Percentiles rank a stretch among this genome's conserved stretches.
Evolutionary conservation across 2,113 vertebrate species (phyloP).

Genomic region (Asarcornis scutulata): DNA sequence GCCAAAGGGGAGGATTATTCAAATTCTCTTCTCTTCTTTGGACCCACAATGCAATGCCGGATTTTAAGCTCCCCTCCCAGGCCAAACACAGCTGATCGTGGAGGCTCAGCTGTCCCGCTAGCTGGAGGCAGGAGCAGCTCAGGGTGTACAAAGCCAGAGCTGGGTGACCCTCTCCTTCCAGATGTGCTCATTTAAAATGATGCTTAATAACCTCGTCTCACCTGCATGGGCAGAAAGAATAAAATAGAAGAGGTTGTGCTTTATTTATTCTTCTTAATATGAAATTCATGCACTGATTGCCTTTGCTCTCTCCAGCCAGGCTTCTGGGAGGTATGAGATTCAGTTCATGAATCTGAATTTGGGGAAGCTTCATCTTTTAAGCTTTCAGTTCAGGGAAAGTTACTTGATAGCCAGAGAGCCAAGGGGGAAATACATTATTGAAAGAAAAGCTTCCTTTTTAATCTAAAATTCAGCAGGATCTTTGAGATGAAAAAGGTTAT

Average conservation of each 20-base stretch:
- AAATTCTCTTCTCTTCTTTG: not conserved
- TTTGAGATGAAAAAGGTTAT: constrained; percentile 66
- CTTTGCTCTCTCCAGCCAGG: constrained; percentile 28
- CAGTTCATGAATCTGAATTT: constrained; percentile 69
- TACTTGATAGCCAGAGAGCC: constrained; percentile 61
- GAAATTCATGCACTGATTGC: constrained; percentile 71
- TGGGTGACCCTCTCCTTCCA: not conserved
- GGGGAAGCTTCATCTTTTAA: constrained; percentile 55
- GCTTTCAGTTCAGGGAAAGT: constrained; percentile 55
- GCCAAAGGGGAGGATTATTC: not conserved
- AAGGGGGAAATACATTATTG: constrained; percentile 73
- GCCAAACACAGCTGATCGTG: not conserved
- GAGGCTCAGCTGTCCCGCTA: not conserved
- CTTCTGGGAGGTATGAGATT: constrained; percentile 35
- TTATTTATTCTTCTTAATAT: constrained; percentile 70
- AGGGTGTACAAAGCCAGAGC: rapidly evolving
- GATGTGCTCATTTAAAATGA: not conserved
- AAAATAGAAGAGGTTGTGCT: constrained; percentile 45
- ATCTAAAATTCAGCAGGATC: constrained; percentile 71
- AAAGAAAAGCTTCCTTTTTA: constrained; percentile 71
- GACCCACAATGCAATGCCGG: not conserved
- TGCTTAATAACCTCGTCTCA: not conserved
- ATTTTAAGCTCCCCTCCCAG: not conserved
- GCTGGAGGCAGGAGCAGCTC: not conserved
- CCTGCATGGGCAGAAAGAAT: constrained; percentile 6